Conservation (phyloP, 2,888 invertebrate species). For the Clunio marinus region DNA sequence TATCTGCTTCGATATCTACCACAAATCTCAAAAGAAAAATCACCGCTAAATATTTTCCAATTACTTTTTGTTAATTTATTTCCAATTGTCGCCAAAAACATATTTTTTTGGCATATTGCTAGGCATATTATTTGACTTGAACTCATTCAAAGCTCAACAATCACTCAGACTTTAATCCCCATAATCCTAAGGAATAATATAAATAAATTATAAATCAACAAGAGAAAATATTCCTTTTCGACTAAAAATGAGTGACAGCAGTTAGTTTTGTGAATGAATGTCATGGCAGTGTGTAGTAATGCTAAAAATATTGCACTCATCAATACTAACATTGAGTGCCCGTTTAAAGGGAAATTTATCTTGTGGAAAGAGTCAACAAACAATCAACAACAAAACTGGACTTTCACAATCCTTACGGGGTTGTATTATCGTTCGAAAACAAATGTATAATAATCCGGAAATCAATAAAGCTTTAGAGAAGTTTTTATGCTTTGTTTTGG, state of each 20-base stretch:
- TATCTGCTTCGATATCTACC: no score
- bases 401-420: not conserved
- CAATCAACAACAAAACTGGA: not conserved
- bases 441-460: slow-evolving; percentile 37
- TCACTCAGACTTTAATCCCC: slow-evolving; percentile 16
- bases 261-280: not conserved
- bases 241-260: no score
- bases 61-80: not conserved
- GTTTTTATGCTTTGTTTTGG: slow-evolving; percentile 30
- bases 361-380: not conserved
- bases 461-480: slow-evolving; percentile 38
- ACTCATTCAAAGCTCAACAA: not conserved
- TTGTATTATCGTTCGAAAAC: slow-evolving; percentile 4
- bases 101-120: not conserved
- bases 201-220: slow-evolving; percentile 38
- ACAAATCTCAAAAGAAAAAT: no score
- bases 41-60: no score
- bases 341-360: not conserved
- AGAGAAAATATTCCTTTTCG: not conserved
- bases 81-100: no score
- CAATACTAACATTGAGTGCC: not conserved
- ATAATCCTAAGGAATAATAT: slow-evolving; percentile 34
- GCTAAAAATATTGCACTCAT: slow-evolving; percentile 28
- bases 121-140: not conserved
- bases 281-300: no score